Percentiles rank a stretch among this genome's conserved stretches.
Evolutionary conservation across 2,888 invertebrate species (phyloP).

Genomic region (Dastarcus helophoroides): DNA sequence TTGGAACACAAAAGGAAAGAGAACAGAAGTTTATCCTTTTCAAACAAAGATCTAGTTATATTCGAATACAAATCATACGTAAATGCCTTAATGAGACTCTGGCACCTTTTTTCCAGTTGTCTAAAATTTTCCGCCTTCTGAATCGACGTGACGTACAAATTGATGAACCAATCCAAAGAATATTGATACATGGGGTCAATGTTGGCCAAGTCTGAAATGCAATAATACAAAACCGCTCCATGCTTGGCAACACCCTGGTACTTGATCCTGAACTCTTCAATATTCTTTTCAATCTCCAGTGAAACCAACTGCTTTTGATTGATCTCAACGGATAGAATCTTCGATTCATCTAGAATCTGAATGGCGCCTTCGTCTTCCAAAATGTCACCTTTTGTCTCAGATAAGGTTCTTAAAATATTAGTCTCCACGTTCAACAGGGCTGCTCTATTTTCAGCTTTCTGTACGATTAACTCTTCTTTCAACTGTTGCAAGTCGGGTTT

Average conservation of each 20-base stretch:
- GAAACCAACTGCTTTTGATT: constrained; percentile 69
- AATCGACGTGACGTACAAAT: constrained; percentile 66
- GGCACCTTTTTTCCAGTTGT: constrained; percentile 56
- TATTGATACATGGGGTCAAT: constrained; percentile 87
- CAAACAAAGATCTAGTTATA: constrained; percentile 73
- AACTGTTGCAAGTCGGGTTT: constrained; percentile 74
- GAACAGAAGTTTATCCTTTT: constrained; percentile 74
- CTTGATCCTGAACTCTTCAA: constrained; percentile 62
- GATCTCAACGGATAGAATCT: constrained; percentile 69
- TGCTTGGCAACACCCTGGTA: constrained; percentile 70
- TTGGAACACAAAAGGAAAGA: constrained; percentile 69
- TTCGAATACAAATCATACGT: constrained; percentile 70
- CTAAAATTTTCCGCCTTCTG: constrained; percentile 62
- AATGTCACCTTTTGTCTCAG: constrained; percentile 75
- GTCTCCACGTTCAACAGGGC: constrained; percentile 79
- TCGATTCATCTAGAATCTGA: constrained; percentile 76
- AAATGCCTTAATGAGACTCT: constrained; percentile 62
- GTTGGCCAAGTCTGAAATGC: constrained; percentile 69
- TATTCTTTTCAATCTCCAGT: constrained; percentile 64
- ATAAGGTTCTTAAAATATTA: constrained; percentile 73
- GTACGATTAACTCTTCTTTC: constrained; percentile 64
- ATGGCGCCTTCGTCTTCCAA: constrained; percentile 86
- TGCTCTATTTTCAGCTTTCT: constrained; percentile 68
- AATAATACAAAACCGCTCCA: constrained; percentile 71
- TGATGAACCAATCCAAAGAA: constrained; percentile 77